Percentiles rank a stretch among this genome's conserved stretches.
Conservation (phyloP, 2,888 invertebrate genomes). For the Cosmopolites sordidus region DNA sequence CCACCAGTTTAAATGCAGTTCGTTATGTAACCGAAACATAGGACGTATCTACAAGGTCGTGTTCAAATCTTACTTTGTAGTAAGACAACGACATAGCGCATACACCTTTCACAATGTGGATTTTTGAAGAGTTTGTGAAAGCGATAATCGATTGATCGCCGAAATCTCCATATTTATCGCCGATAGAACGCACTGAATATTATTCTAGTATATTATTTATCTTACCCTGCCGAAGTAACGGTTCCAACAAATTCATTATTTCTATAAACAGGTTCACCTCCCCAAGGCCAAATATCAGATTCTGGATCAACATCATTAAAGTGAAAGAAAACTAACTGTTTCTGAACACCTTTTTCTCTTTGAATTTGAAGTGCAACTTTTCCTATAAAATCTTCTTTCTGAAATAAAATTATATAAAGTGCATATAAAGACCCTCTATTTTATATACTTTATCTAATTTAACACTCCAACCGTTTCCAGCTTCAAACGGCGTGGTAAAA, state of each 20-base stretch:
- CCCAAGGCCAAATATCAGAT: slow-evolving; percentile 65
- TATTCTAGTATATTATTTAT: slow-evolving; percentile 2
- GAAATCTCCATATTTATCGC: too few relatives aligned
- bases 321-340: slow-evolving; percentile 61
- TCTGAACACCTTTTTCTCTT: slow-evolving; percentile 57
- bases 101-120: too few relatives aligned
- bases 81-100: too few relatives aligned
- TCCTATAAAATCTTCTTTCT: slow-evolving; percentile 63
- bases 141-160: too few relatives aligned
- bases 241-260: slow-evolving; percentile 62
- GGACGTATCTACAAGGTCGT: too few relatives aligned
- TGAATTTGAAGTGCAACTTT: slow-evolving; percentile 60
- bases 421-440: not conserved
- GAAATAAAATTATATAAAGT: slow-evolving; percentile 12
- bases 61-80: too few relatives aligned
- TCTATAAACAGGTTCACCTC: slow-evolving; percentile 64
- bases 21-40: too few relatives aligned
- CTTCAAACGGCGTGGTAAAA: slow-evolving; percentile 60
- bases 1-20: too few relatives aligned
- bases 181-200: slow-evolving; percentile 25
- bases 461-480: slow-evolving; percentile 59
- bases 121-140: too few relatives aligned
- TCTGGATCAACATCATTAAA: slow-evolving; percentile 60
- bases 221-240: slow-evolving; percentile 60
- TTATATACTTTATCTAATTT: slow-evolving; percentile 49